Evolutionary conservation across 2,797 vertebrate species (phyloP), one percentile per base, ranked within the genome.

Genomic region (Distichodus sexfasciatus): DNA sequence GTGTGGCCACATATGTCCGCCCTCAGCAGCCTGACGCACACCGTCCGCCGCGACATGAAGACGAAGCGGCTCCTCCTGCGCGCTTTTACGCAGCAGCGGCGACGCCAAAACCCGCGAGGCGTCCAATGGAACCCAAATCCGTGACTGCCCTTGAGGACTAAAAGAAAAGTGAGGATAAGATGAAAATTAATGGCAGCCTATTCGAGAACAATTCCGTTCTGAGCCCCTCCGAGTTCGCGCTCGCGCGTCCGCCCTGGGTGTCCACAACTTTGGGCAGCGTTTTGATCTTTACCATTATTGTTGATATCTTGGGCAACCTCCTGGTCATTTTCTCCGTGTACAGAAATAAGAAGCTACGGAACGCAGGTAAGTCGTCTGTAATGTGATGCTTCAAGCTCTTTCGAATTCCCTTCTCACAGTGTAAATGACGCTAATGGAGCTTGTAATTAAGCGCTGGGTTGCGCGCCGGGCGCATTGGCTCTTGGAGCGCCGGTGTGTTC

Each of bases 271-370:
- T 98, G 80, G 96, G 95, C 14, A 87, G 83, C 79, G 85, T 95
- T 74, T 93, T 98, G 80, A 93, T 98, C 89, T 93, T 98, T 84
- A 98, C 96, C 59, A 94, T 96, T 79, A 92, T 94, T 26, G 94
- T 97, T 48, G 96, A 97, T 86, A 82, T 98, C 70, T 83, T 98
- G 89, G 96, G 96, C 64, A 98, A 97, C 85, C 88, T 98, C 3
- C 73, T 98, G 87, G 95, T 98, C 72, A 95, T 98, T 84, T 89
- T 98, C 79, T 96, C 96, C 15, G 96, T 98, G 14, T 96, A 88
- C 65, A 90, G 94, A 54, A 98, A 97, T 87, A 96, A 94, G 90
- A 98, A 96, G 87, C 92, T 98, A 72, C 81, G 95, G 72, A 98
- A 97, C 82, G 92, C 95, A 88, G 96, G 95, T 96, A 91, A 88